Conservation (phyloP, 2,888 invertebrate species). For the Diaprepes abbreviatus region DNA sequence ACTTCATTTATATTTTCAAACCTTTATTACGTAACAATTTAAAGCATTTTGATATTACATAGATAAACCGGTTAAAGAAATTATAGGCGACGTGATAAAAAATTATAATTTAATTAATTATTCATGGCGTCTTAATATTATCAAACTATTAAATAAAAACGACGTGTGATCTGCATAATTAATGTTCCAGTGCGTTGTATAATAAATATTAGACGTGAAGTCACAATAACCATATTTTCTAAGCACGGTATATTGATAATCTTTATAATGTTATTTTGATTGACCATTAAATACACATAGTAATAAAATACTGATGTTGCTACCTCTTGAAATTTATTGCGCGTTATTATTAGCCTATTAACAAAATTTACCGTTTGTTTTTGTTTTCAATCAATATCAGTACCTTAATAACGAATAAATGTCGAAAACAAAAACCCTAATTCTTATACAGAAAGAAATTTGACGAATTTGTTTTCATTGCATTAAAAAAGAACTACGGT, state of each 20-base stretch:
- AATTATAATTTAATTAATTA: slow-evolving; percentile 23
- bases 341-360: slow-evolving; percentile 17
- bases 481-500: no score
- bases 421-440: not conserved
- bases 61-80: slow-evolving; percentile 7
- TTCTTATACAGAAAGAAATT: not conserved
- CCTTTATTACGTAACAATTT: no score
- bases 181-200: slow-evolving; percentile 34
- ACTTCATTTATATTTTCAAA: no score
- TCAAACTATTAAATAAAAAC: slow-evolving; percentile 40
- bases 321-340: slow-evolving; percentile 22
- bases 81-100: slow-evolving; percentile 12
- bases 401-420: not conserved
- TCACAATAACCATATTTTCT: slow-evolving; percentile 34
- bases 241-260: slow-evolving; percentile 32
- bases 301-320: slow-evolving; percentile 27
- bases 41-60: no score
- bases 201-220: slow-evolving; percentile 32
- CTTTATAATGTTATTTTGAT: slow-evolving; percentile 33
- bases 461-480: no score
- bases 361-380: slow-evolving; percentile 17
- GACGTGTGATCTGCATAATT: slow-evolving; percentile 40
- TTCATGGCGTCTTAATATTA: slow-evolving; percentile 35
- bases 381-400: slow-evolving; percentile 18
- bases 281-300: slow-evolving; percentile 34